Conservation (phyloP, 2,888 invertebrate genomes). For the Phoronis australis region DNA sequence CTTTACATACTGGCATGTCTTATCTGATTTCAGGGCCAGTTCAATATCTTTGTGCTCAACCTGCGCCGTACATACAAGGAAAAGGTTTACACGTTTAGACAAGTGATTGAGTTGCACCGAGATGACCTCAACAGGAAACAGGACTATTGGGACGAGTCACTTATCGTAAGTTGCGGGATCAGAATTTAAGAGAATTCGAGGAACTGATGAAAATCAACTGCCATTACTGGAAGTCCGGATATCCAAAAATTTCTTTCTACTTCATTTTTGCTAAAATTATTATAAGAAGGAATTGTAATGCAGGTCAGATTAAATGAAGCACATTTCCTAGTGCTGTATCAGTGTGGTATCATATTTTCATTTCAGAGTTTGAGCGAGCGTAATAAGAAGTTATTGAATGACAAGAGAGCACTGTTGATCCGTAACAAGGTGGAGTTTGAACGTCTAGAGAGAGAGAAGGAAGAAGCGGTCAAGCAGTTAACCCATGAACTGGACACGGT, state of each 20-base stretch:
- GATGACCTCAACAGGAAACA: constrained; percentile 36
- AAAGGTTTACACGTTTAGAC: constrained; percentile 37
- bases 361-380: constrained; percentile 37
- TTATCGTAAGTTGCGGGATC: no score
- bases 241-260: no score
- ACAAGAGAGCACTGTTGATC: constrained; percentile 41
- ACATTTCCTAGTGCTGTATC: not conserved
- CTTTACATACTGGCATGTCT: not conserved
- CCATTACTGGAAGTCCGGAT: no score
- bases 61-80: constrained; percentile 34
- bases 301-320: no score
- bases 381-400: constrained; percentile 38
- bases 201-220: no score
- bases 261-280: no score
- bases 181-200: no score
- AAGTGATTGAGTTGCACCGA: constrained; percentile 39
- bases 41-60: constrained; percentile 41
- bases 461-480: no score
- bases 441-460: constrained; percentile 38
- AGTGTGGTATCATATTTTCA: constrained; percentile 1
- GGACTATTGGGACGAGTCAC: constrained; percentile 40
- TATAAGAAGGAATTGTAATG: no score
- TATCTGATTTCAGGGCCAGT: constrained; percentile 33
- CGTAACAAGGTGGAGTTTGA: constrained; percentile 40
- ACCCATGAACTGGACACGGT: no score